A percentile compares a stretch with the other conserved stretches of the same genome.
These are phyloP conservation scores for Epinephelus malabaricus DNA, from an alignment of 2,797 vertebrate genomes.

Conservation along the genomic window DNA sequence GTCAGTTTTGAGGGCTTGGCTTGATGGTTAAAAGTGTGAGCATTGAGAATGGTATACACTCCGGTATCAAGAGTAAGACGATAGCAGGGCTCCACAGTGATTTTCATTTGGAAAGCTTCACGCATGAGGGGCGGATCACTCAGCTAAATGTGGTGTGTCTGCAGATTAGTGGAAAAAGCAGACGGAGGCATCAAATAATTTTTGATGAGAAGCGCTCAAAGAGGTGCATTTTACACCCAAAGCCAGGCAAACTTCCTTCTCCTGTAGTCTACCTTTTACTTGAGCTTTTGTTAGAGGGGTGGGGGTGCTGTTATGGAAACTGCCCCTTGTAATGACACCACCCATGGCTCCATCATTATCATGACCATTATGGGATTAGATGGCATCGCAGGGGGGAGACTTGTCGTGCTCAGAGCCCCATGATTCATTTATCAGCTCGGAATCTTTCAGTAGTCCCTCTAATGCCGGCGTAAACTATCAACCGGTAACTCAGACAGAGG, in stretches of 20 bases:
- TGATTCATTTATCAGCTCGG: slow-evolving; percentile 68
- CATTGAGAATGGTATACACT: slow-evolving; percentile 15
- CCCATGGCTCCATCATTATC: slow-evolving; percentile 71
- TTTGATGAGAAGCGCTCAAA: slow-evolving; percentile 37
- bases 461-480: slow-evolving; percentile 61
- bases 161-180: slow-evolving; percentile 50
- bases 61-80: slow-evolving; percentile 9
- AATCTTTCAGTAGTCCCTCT: slow-evolving; percentile 45
- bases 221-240: slow-evolving; percentile 32
- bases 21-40: slow-evolving; percentile 13
- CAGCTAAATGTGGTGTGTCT: slow-evolving; percentile 53
- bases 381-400: slow-evolving; percentile 57
- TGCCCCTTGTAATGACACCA: slow-evolving; percentile 68
- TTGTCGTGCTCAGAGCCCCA: slow-evolving; percentile 37
- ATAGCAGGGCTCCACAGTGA: slow-evolving; percentile 5
- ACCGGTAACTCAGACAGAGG: slow-evolving; percentile 49
- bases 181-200: slow-evolving; percentile 37
- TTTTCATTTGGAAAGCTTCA: slow-evolving; percentile 60
- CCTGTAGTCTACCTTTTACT: slow-evolving; percentile 16
- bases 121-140: slow-evolving; percentile 39
- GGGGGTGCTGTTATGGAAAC: slow-evolving; percentile 69
- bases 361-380: slow-evolving; percentile 78
- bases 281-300: slow-evolving; percentile 23
- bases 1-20: background rate
- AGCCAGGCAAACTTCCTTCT: slow-evolving; percentile 27